A percentile compares a stretch with the other conserved stretches of the same genome.
Conservation (phyloP, 2,797 vertebrate genomes). For the Enteromius paludinosus region DNA sequence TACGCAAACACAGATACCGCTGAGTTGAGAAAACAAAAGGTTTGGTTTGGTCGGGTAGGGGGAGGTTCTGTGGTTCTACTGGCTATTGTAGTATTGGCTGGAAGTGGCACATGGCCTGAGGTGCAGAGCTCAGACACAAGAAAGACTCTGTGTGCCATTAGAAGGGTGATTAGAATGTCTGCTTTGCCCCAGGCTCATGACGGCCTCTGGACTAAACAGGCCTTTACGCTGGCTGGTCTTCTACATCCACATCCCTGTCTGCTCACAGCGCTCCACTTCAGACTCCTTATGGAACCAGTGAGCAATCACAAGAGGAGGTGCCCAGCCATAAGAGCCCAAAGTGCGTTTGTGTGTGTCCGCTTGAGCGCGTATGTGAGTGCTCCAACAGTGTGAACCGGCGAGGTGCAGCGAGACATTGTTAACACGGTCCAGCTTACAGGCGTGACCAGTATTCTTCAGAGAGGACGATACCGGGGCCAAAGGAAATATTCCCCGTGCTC, state of each 20-base stretch:
- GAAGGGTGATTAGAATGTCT: slow-evolving; percentile 63
- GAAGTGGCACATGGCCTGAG: slow-evolving; percentile 58
- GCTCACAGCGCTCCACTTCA: slow-evolving; percentile 28
- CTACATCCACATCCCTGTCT: slow-evolving; percentile 43
- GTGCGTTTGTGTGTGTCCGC: slow-evolving; percentile 46
- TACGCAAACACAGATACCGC: slow-evolving; percentile 8
- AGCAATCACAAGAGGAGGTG: slow-evolving; percentile 41
- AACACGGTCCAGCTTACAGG: slow-evolving; percentile 64
- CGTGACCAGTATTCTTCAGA: slow-evolving; percentile 24
- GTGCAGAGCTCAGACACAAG: slow-evolving; percentile 39
- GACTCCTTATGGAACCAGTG: slow-evolving; percentile 44
- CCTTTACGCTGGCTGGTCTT: slow-evolving; percentile 78
- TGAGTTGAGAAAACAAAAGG: slow-evolving; percentile 30
- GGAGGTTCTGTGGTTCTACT: slow-evolving; percentile 10
- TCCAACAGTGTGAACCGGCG: slow-evolving; percentile 29
- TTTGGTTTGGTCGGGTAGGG: background rate
- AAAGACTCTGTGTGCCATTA: slow-evolving; percentile 63
- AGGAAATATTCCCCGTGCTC: slow-evolving; percentile 81
- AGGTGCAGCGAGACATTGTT: slow-evolving; percentile 72
- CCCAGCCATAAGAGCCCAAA: slow-evolving; percentile 22
- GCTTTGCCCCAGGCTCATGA: slow-evolving; percentile 72
- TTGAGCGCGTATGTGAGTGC: slow-evolving; percentile 66
- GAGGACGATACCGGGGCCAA: slow-evolving; percentile 74
- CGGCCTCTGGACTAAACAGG: slow-evolving; percentile 73
- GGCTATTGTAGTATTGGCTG: slow-evolving; percentile 51